phyloP scores from a whole-genome alignment of 2,797 vertebrate species.

The Syndactyla subalaris region DNA sequence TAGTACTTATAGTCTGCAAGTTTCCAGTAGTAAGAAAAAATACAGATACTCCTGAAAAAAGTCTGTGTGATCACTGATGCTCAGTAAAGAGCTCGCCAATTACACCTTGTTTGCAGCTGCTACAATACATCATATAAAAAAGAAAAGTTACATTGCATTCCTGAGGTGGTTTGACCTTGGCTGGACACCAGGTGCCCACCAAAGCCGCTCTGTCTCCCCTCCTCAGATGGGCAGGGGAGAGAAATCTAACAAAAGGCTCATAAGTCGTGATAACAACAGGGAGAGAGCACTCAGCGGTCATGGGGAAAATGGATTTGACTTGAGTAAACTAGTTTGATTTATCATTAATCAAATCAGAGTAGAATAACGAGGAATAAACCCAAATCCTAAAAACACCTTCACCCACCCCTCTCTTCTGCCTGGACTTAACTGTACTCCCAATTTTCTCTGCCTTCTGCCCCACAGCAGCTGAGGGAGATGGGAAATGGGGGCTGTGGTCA shows the following conservation, averaged over 20 bases:
- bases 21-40: neutral
- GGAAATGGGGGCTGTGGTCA: neutral
- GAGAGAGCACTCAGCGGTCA: neutral
- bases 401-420: neutral
- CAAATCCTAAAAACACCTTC: neutral
- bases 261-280: rapidly evolving
- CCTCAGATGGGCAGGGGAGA: neutral
- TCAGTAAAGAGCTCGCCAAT: neutral
- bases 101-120: neutral
- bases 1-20: neutral
- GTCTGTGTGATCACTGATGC: neutral
- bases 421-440: neutral
- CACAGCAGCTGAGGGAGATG: neutral
- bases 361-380: neutral
- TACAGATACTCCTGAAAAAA: neutral
- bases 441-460: neutral
- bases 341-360: neutral
- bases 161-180: neutral
- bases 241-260: neutral
- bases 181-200: neutral
- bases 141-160: neutral
- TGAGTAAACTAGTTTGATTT: neutral
- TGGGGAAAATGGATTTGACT: neutral
- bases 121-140: neutral
- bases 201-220: neutral